Evolutionary conservation across 2,113 vertebrate genomes (phyloP), one percentile per base, ranked within the genome.

Genomic region (Vidua macroura): DNA sequence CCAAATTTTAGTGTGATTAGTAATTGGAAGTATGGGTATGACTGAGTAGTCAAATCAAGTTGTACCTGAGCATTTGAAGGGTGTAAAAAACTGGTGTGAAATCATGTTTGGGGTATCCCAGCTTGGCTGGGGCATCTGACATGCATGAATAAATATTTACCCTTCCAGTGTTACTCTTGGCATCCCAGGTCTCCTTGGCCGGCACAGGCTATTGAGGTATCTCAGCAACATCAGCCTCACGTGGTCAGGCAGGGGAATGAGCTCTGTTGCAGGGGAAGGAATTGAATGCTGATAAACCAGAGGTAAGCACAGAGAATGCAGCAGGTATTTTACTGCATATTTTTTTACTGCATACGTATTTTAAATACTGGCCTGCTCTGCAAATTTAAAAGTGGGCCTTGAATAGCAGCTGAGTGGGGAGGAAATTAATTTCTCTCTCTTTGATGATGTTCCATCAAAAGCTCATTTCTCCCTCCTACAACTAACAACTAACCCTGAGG

Each of bases 171-270:
- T 72, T 21, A 81, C 1, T 4, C 2, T 6, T 49, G 37, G 81
- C 41, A 35, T 53, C 51, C 92, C 84, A n/a, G 90, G 77, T 16
- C 37, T 43, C 55, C 55, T 49, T 1, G 41, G 83, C 15, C 6
- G 13, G 13, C 94, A 96, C 27, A 86, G 0, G 0, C 2, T 25
- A 0, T 6, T 27, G 1, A 96, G 20, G 59, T 21, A 77, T 9
- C 4, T 11, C 2, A 53, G 46, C 33, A 96, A 0, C 10, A 7
- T 0, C 41, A 1, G 0, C 37, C 0, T 21, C 8, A 25, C 1
- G 3, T 73, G 4, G 2, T 5, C 0, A 22, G 96, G 67, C 58
- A 95, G 41, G 5, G 39, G 33, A 21, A 0, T 0, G 3, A 12
- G 1, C 2, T 9, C 6, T 39, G 1, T 77, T 93, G 89, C 56